Evolutionary conservation across 2,113 vertebrate species (phyloP).

Genomic region (Pionites leucogaster): DNA sequence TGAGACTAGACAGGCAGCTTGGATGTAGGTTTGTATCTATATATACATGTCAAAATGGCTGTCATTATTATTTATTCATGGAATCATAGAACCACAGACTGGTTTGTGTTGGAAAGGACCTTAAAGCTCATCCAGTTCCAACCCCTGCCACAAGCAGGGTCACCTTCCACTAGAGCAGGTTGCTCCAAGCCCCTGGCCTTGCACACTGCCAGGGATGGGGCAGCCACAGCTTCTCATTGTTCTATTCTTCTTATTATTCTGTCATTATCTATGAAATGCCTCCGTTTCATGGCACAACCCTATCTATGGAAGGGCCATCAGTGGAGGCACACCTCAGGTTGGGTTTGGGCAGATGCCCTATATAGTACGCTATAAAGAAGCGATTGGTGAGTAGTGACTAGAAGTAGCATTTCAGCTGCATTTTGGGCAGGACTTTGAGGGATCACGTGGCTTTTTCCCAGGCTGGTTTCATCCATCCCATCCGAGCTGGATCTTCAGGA

Average conservation of each 20-base stretch:
- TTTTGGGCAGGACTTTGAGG: background rate
- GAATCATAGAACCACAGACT: background rate
- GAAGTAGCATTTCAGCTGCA: rapidly evolving
- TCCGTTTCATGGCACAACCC: background rate
- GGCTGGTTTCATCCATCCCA: background rate
- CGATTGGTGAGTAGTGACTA: rapidly evolving
- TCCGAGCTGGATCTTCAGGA: rapidly evolving
- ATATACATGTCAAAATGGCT: background rate
- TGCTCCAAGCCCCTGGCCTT: background rate
- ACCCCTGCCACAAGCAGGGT: background rate
- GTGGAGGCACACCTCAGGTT: rapidly evolving
- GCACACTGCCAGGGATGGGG: background rate
- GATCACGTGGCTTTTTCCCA: background rate
- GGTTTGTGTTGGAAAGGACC: background rate
- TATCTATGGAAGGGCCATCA: rapidly evolving
- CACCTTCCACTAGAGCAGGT: background rate
- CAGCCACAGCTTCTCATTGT: background rate
- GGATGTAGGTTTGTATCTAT: background rate
- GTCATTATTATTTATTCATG: background rate
- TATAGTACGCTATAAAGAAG: rapidly evolving
- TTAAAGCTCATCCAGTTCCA: background rate
- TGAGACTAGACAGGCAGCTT: background rate
- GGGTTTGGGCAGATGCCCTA: background rate
- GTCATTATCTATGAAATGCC: rapidly evolving
- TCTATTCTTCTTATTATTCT: background rate